Base-by-base conservation (phyloP, 2,113 vertebrate genomes). In the Chelonoidis abingdonii region DNA sequence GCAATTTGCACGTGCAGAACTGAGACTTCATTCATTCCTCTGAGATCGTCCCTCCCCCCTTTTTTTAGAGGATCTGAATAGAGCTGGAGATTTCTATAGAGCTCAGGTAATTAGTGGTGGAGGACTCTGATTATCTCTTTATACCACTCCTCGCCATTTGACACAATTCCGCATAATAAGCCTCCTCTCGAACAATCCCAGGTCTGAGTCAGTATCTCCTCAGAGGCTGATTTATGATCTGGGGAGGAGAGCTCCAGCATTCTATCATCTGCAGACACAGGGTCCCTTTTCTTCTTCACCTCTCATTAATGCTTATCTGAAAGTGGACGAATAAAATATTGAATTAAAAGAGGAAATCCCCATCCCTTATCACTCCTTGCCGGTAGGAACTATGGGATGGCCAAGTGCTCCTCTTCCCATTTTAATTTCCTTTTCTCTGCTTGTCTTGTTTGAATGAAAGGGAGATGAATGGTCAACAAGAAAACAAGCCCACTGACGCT, bases 391-490 rank as follows among this genome's bases (percentile, higher is more conserved):
- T 24, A 5, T 80, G 50, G 44, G 29, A 82, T 50, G 83, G 65
- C 52, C n/a, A 83, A 65, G 44, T 11, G 8, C 22, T 89, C 75
- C 38, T 80, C 87, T 90, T 84, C 76, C 90, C 24, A 41, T 53
- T 93, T 75, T 84, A 44, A 86, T 93, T 95, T 93, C 19, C 57
- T 44, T 94, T 97, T 92, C 88, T 78, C 29, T 56, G 62, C 8
- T 83, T 93, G 50, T 54, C 50, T 79, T 79, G 16, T 89, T 97
- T 97, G 96, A 97, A 97, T 97, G 97, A 95, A 97, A 96, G 88
- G 52, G 85, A 96, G 95, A 96, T 72, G 44, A 95, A 80, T 83
- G 81, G 94, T 90, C 84, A 27, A 84, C 75, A 90, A 87, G 75
- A 88, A 95, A 95, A 95, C 59, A 96, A 95, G 56, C 84, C 81